Conservation (phyloP, 2,888 invertebrate genomes). For the Chloroclystis v-ata region DNA sequence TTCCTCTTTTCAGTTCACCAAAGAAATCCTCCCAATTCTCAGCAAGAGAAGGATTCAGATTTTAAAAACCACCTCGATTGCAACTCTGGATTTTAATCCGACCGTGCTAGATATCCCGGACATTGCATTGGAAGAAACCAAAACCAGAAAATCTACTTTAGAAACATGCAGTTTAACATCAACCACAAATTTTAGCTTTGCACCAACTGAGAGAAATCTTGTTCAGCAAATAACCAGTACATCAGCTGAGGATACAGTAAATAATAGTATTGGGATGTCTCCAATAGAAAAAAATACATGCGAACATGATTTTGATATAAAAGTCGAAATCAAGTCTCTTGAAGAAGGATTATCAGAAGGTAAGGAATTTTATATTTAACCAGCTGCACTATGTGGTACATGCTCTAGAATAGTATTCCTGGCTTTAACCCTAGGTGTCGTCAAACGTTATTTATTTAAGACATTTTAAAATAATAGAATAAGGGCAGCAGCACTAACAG, state of each 20-base stretch:
- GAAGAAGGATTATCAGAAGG: neutral
- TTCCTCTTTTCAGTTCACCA: constrained; percentile 14
- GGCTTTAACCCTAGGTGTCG: too few species aligned
- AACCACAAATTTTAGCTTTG: neutral
- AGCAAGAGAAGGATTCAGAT: neutral
- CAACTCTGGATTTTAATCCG: neutral
- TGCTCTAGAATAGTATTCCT: too few species aligned
- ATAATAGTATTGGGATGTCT: neutral
- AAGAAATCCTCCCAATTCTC: constrained; percentile 9
- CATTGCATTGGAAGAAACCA: neutral
- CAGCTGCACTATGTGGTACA: too few species aligned
- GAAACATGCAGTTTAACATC: neutral
- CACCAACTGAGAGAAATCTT: too few species aligned
- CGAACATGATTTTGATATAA: neutral
- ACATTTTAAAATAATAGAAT: too few species aligned
- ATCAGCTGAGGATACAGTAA: too few species aligned
- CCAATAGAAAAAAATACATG: neutral
- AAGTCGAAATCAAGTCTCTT: neutral
- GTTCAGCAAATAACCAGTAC: too few species aligned
- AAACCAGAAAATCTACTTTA: neutral
- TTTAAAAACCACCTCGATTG: neutral
- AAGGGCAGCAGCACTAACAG: too few species aligned
- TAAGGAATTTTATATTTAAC: neutral
- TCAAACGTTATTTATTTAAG: too few species aligned
- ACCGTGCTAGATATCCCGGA: too few species aligned